These are phyloP conservation scores for Dolichomitus sp. DNA, from an alignment of 2,888 invertebrate genomes.

Conservation along the genomic window DNA sequence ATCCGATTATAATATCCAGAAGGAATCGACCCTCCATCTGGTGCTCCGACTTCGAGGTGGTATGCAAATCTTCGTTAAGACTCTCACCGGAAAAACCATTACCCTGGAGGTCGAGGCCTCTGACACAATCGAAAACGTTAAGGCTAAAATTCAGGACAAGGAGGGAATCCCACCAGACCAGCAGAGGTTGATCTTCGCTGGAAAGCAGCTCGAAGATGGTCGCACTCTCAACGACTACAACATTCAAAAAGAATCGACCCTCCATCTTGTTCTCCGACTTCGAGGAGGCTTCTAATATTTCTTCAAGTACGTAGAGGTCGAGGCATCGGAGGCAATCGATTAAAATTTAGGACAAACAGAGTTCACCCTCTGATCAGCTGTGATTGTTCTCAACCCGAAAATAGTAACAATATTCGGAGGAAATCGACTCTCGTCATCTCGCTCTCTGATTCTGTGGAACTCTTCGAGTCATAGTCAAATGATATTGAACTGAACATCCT, in stretches of 20 bases:
- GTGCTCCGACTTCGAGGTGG: slow-evolving; percentile 67
- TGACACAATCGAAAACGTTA: slow-evolving; percentile 62
- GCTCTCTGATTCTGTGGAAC: slow-evolving; percentile 33
- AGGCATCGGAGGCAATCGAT: background rate
- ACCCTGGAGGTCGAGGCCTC: slow-evolving; percentile 64
- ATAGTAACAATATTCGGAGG: slow-evolving; percentile 30
- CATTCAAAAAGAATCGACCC: slow-evolving; percentile 70
- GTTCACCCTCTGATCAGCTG: slow-evolving; percentile 12
- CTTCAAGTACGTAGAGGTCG: slow-evolving; percentile 56
- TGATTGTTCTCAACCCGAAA: slow-evolving; percentile 32
- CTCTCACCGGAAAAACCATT: slow-evolving; percentile 61
- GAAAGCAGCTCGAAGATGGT: slow-evolving; percentile 68
- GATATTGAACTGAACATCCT: background rate
- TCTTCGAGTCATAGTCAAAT: slow-evolving; percentile 20
- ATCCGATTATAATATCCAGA: slow-evolving; percentile 67
- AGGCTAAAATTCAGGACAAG: slow-evolving; percentile 68
- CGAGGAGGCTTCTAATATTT: background rate
- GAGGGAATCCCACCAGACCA: slow-evolving; percentile 67
- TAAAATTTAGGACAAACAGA: slow-evolving; percentile 14
- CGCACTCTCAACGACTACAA: slow-evolving; percentile 68
- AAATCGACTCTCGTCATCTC: slow-evolving; percentile 2
- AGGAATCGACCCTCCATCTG: slow-evolving; percentile 68
- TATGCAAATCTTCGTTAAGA: slow-evolving; percentile 66
- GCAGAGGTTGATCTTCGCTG: slow-evolving; percentile 66
- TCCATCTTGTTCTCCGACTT: slow-evolving; percentile 62